Conservation (phyloP, 2,113 vertebrate species). For the Leiothrix lutea region DNA sequence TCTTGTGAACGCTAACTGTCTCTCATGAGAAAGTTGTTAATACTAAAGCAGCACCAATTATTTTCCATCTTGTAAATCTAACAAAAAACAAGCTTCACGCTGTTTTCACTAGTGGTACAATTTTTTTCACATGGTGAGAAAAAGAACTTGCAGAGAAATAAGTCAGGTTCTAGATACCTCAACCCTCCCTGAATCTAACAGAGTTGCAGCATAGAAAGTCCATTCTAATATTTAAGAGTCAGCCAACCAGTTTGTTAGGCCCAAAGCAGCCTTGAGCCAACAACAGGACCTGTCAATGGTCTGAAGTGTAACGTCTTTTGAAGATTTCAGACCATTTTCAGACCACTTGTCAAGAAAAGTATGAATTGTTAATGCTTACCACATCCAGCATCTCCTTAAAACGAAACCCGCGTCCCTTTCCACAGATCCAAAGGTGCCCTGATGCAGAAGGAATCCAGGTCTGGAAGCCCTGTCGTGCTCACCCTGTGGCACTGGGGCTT, state of each 20-base stretch:
- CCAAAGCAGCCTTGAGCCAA: background rate
- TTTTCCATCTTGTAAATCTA: background rate
- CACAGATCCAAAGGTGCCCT: fast-evolving
- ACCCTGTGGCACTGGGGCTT: background rate
- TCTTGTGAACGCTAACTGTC: background rate
- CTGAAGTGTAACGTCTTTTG: too few relatives aligned
- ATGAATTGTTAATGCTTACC: background rate
- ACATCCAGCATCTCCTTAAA: background rate
- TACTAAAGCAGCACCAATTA: background rate
- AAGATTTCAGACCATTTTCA: background rate
- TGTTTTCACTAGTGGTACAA: background rate
- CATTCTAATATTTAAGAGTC: background rate
- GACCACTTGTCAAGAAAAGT: background rate
- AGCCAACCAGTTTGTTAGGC: background rate
- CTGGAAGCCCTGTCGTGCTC: background rate
- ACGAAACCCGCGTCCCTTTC: background rate
- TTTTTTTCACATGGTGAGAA: background rate
- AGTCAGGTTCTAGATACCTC: background rate
- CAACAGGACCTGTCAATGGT: background rate
- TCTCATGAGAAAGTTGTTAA: background rate
- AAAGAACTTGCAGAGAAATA: background rate
- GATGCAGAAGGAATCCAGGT: background rate
- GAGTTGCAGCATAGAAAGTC: background rate
- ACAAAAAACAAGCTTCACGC: background rate
- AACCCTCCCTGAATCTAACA: background rate